Percentiles rank a stretch among this genome's conserved stretches.
Evolutionary conservation across 2,797 vertebrate genomes (phyloP).

Genomic region (Luscinia megarhynchos): DNA sequence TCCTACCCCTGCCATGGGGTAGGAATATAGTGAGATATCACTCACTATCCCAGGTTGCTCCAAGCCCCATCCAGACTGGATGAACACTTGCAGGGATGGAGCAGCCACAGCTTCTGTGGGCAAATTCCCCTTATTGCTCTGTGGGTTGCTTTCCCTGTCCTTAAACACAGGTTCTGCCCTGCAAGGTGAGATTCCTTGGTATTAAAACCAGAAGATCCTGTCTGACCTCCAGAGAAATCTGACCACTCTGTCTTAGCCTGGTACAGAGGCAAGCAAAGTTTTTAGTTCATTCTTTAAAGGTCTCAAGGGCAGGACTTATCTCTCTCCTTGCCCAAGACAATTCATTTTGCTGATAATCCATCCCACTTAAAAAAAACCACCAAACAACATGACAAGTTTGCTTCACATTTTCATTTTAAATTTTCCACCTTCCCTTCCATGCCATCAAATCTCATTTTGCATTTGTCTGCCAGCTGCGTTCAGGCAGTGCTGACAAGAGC

Average conservation of each 20-base stretch:
- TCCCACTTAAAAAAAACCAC: not conserved
- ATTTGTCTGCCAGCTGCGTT: conserved; percentile 4
- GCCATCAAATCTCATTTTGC: not conserved
- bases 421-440: not conserved
- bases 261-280: not conserved
- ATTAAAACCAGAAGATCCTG: not conserved
- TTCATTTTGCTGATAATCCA: not conserved
- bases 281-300: not conserved
- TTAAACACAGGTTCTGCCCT: not conserved
- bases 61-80: not conserved
- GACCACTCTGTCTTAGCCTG: not conserved
- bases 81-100: not conserved
- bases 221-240: not conserved
- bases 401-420: conserved; percentile 1
- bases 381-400: not conserved
- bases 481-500: conserved; percentile 12
- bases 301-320: not conserved
- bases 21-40: too few species aligned
- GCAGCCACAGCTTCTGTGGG: not conserved
- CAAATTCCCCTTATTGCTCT: not conserved
- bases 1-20: rapidly evolving
- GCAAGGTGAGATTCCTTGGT: not conserved
- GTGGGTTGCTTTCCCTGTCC: not conserved
- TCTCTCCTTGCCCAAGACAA: not conserved
- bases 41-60: not conserved